Percentiles rank a stretch among this genome's conserved stretches.
Evolutionary conservation across 30 jellyfish, hydroid and myxozoan species (phyloP).

Genomic region (Cassiopea xamachana): DNA sequence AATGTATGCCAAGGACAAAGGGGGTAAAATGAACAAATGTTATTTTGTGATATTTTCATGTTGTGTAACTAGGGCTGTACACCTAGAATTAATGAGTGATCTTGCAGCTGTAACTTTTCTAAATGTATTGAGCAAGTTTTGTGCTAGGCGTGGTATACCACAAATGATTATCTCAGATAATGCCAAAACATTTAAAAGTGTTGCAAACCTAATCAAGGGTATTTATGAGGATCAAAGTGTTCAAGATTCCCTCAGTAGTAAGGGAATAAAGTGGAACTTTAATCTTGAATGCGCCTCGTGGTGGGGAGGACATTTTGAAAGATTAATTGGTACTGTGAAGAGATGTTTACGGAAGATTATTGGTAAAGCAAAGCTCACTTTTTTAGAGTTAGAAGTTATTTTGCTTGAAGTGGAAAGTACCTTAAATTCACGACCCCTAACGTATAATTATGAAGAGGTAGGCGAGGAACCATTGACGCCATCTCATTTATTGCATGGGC

Average conservation of each 20-base stretch:
- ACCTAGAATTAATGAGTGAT: conserved; percentile 5
- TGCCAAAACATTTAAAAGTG: conserved; percentile 27
- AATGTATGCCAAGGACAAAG: conserved; percentile 3
- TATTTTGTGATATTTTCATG: conserved; percentile 15
- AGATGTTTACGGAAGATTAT: conserved; percentile 30
- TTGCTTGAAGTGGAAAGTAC: conserved; percentile 26
- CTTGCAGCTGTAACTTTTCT: conserved; percentile 1
- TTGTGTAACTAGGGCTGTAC: conserved; percentile 22
- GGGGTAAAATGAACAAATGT: conserved; percentile 3
- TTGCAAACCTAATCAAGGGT: background rate
- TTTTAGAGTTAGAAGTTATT: conserved; percentile 18
- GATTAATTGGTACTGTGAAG: conserved; percentile 30
- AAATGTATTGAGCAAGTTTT: conserved; percentile 1
- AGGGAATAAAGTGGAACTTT: conserved; percentile 25
- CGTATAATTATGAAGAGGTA: background rate
- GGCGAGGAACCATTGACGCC: conserved; percentile 39
- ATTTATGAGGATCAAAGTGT: background rate
- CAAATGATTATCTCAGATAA: conserved; percentile 15
- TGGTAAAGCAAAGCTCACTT: conserved; percentile 11
- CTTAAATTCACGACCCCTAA: conserved; percentile 9
- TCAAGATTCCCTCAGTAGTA: background rate
- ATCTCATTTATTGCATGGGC: conserved; percentile 8
- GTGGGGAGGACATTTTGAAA: no score
- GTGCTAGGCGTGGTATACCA: conserved; percentile 36
- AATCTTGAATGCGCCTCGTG: conserved; percentile 37